Evolutionary conservation across 1,140 invertebrate genomes (phyloP), one percentile per base, ranked within the genome.

Genomic region (Palaemon carinicauda): DNA sequence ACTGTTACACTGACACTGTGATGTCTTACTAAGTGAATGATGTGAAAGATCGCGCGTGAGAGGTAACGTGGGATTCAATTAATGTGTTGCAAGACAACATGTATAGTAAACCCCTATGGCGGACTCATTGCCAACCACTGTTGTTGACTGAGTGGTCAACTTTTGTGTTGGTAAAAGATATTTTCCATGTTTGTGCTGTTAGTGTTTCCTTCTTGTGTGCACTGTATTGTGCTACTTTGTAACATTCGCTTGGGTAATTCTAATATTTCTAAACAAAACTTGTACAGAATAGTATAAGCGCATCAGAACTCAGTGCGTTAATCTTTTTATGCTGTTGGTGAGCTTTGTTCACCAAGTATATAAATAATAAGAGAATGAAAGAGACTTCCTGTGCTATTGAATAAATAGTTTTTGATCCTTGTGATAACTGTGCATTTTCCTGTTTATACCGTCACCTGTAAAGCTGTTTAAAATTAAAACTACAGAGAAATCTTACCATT

Each of bases 41-140:
- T 33, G 75, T 54, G 53, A 41, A 53, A 56, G 74, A 24, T 19
- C 33, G 33, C 24, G 27, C 69, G 33, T 27, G 51, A 78, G 51
- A 83, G 74, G 81, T 75, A 73, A 56, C 75, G 73, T 75, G 74
- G 29, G 65, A 86, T 50, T 78, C 71, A 80, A 54, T 80, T 80
- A 74, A 79, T 86, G 83, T 86, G 75, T 79, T 86, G 83, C 83
- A 77, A 86, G 83, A 86, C 83, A 86, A 86, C 83, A 86, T 86
- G 83, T 73, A 69, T 60, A 79, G 83, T 86, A 86, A 86, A 86
- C 83, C 83, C 83, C 83, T 86, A 86, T 86, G 83, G 83, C 80
- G 83, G 83, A 86, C 77, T 73, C 73, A 78, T 86, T 80, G 77
- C 83, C 83, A 80, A 77, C 75, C 52, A 51, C 83, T 85, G 53